These are phyloP conservation scores for Eilema griseolum DNA, from an alignment of 2,888 invertebrate species.

Conservation along the genomic window DNA sequence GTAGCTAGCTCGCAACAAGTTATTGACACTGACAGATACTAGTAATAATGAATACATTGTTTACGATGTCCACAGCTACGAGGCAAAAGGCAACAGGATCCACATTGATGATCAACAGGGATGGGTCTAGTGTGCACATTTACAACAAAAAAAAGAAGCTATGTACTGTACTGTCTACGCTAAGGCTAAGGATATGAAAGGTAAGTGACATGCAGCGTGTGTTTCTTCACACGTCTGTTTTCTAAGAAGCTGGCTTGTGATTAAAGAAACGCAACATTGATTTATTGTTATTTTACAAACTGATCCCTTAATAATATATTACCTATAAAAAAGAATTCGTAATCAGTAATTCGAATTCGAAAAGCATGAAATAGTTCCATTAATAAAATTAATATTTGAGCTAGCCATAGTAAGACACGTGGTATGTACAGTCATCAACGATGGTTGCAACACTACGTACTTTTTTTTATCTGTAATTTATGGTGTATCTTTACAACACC, in stretches of 20 bases:
- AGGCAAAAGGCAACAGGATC: slow-evolving; percentile 37
- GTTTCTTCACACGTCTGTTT: slow-evolving; percentile 17
- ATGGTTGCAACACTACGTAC: neutral
- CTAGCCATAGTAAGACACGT: neutral
- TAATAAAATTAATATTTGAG: neutral
- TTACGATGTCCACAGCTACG: slow-evolving; percentile 55
- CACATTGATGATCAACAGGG: slow-evolving; percentile 32
- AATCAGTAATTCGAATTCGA: neutral
- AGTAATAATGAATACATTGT: slow-evolving; percentile 81
- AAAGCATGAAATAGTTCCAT: neutral
- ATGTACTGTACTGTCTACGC: slow-evolving; percentile 28
- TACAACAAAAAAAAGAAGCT: slow-evolving; percentile 22
- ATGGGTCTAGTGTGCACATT: slow-evolving; percentile 23
- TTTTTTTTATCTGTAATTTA: no score
- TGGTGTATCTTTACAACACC: neutral
- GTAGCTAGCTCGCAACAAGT: slow-evolving; percentile 34
- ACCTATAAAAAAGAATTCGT: neutral
- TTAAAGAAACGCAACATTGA: slow-evolving; percentile 1
- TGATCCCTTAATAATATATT: slow-evolving; percentile 63
- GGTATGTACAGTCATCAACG: slow-evolving; percentile 1
- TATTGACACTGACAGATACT: slow-evolving; percentile 26
- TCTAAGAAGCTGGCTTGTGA: slow-evolving; percentile 13
- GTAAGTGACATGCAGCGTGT: slow-evolving; percentile 37
- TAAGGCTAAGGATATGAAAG: slow-evolving; percentile 37
- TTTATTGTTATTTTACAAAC: slow-evolving; percentile 59